Base-by-base conservation (phyloP, 2,888 invertebrate species). In the Pediacus dermestoides region DNA sequence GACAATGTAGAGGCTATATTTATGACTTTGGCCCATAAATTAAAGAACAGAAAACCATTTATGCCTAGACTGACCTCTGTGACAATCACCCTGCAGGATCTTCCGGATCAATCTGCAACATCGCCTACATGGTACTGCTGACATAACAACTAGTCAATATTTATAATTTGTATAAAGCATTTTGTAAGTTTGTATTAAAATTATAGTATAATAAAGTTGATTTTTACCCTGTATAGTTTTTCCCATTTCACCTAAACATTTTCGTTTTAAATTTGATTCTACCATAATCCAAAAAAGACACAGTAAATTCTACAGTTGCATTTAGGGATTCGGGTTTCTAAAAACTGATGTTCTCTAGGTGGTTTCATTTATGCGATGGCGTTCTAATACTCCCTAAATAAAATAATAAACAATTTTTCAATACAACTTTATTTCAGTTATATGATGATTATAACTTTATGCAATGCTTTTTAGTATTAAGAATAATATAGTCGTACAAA, bases 1-100 rank as follows among this genome's bases (percentile, higher is more conserved):
- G 78, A 86, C 67, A 85, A 82, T 60, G 84, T 89, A 25, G 86
- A 87, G 58, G 81, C 85, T 1, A 88, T 89, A 55, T 88, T 89
- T 67, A 74, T 88, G 75, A 88, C 88, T 0, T 65, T 89, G 28
- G 86, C 87, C 0, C 85, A 86, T 68, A 88, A 88, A 62, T 70
- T 89, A 45, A 79, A 78, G 58, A 76, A 73, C 52, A 72, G 74
- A 33, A 79, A 76, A 58, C 75, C 76, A 4, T 78, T 81, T 41
- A 34, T 58, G 30, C 48, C 52, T 6, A 16, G 11, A 10, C 6
- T 23, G 3, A 23, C 7, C 10, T 10, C 23, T 25, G 34, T 16
- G 3, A 23, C 16, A n/a, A 33, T 33, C 23, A 33, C 11, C 14
- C 7, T 28, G 12, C 13, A 28, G 8, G 13, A 28, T 6, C 6